A percentile compares a stretch with the other conserved stretches of the same genome.
These are phyloP conservation scores for Selene dorsalis DNA, from an alignment of 2,797 vertebrate species.

Conservation along the genomic window DNA sequence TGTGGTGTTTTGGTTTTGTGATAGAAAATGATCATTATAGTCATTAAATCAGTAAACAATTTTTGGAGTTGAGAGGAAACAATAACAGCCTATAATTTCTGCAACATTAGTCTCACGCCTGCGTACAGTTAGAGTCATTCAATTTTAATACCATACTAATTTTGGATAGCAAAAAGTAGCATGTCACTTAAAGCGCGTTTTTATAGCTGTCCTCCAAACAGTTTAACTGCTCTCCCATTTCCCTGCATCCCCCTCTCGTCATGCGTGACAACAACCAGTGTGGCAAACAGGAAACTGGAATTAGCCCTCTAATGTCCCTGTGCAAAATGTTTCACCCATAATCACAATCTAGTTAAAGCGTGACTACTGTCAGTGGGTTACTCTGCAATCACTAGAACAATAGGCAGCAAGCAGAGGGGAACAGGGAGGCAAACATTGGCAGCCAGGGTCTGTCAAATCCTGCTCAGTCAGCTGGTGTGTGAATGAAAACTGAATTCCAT, in stretches of 20 bases:
- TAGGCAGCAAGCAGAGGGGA: slow-evolving; percentile 45
- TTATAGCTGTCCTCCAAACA: slow-evolving; percentile 33
- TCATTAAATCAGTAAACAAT: slow-evolving; percentile 36
- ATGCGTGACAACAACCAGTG: slow-evolving; percentile 36
- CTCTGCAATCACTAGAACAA: slow-evolving; percentile 62
- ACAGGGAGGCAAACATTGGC: slow-evolving; percentile 52
- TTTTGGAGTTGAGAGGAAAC: slow-evolving; percentile 48
- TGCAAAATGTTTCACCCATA: slow-evolving; percentile 45
- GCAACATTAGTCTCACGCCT: slow-evolving; percentile 66
- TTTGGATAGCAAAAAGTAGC: slow-evolving; percentile 38
- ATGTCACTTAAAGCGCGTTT: slow-evolving; percentile 34
- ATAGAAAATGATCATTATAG: slow-evolving; percentile 34
- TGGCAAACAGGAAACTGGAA: slow-evolving; percentile 56
- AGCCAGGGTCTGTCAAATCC: slow-evolving; percentile 38
- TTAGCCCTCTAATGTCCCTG: slow-evolving; percentile 60
- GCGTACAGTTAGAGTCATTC: slow-evolving; percentile 60
- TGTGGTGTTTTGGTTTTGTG: slow-evolving; percentile 29
- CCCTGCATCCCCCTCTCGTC: slow-evolving; percentile 16
- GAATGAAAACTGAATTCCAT: slow-evolving; percentile 47
- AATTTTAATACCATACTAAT: slow-evolving; percentile 63
- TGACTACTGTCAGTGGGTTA: slow-evolving; percentile 65
- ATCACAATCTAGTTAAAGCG: slow-evolving; percentile 71
- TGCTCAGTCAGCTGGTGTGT: slow-evolving; percentile 46
- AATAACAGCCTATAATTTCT: slow-evolving; percentile 53
- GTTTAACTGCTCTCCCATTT: slow-evolving; percentile 32